Base-by-base conservation (phyloP, 2,797 vertebrate species). In the Astyanax mexicanus region DNA sequence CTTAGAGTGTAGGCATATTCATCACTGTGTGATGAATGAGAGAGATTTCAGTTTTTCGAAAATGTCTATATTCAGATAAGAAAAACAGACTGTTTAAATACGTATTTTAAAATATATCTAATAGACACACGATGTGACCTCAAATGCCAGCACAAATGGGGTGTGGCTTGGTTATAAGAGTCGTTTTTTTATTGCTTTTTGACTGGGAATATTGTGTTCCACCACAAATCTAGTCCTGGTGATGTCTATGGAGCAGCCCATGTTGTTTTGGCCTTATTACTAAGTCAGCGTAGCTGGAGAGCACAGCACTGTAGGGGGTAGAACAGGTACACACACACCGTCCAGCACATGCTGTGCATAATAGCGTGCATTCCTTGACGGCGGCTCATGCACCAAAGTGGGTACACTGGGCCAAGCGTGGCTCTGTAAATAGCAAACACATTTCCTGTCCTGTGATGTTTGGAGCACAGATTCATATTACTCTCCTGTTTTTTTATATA, bases 281-380 rank as follows among this genome's bases (percentile, higher is more conserved):
- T 66, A 67, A 77, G 65, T 66, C 60, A 61, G 32, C 47, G 67
- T 79, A 40, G 40, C 74, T 74, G 64, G 69, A 72, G 81, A 68
- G 62, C 66, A 71, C 57, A 38, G 9, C 42, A 66, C 49, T 57
- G 69, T 49, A 52, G 21, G 55, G 61, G 65, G 47, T 57, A 66
- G 25, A 44, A 25, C 38, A 77, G 35, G 27, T 57, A 71, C 60
- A 51, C 55, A 74, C 21, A 61, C 32, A 65, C 45, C 7, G 25
- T 5, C 58, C 64, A 70, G 44, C 65, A 77, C 62, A 71, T 67
- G 49, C 4, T 47, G 27, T 45, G 47, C 12, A 35, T 40, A 44
- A 71, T 19, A 11, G 21, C 29, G 57, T 57, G 60, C 62, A 72
- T 80, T 77, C 70, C 75, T 77, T 58, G n/a, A 37, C 19, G 23